Conservation (phyloP, 2,797 vertebrate genomes). For the Antennarius maculatus region DNA sequence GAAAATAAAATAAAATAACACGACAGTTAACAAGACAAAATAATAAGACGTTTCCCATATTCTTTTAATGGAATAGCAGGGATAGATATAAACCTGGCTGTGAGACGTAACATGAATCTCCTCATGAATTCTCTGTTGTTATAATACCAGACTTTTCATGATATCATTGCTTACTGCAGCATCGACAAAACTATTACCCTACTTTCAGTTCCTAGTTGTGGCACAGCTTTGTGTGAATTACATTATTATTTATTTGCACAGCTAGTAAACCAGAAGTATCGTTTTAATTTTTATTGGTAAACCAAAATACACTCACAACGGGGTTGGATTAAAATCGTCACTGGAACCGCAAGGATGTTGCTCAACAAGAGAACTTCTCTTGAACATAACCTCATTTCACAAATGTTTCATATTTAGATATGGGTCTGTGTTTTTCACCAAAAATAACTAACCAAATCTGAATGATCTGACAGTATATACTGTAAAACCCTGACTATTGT, state of each 20-base stretch:
- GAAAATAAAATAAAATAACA: constrained; percentile 15
- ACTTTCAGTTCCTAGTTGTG: background rate
- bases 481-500: too few species aligned
- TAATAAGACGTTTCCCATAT: constrained; percentile 17
- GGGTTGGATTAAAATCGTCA: too few species aligned
- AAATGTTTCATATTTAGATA: background rate
- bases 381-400: too few species aligned
- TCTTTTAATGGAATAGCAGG: background rate
- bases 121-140: constrained; percentile 14
- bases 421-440: too few species aligned
- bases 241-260: constrained; percentile 21
- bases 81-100: background rate
- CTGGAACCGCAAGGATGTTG: background rate
- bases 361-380: background rate
- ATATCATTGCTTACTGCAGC: background rate
- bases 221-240: background rate
- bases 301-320: background rate
- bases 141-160: background rate
- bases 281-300: background rate
- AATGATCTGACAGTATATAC: too few species aligned
- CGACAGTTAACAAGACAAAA: constrained; percentile 15
- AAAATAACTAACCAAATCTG: too few species aligned
- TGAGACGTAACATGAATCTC: constrained; percentile 12
- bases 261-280: constrained; percentile 1
- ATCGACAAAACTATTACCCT: constrained; percentile 16